Percentiles rank a stretch among this genome's conserved stretches.
phyloP scores from a whole-genome alignment of 2,888 invertebrate species.

The Meandrusa payeni region DNA sequence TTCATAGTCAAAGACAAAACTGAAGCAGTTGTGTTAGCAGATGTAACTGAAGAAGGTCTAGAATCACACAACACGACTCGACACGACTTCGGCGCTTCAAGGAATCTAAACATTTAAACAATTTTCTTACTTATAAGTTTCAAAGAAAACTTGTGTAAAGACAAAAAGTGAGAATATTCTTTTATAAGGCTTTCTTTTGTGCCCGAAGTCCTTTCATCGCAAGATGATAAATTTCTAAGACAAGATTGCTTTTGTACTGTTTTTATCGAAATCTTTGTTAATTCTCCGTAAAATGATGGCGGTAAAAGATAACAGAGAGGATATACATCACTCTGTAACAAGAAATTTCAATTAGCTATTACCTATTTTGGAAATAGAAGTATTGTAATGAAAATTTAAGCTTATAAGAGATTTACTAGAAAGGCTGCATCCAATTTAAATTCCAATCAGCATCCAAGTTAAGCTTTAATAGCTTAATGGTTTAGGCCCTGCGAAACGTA shows the following conservation, averaged over 20 bases:
- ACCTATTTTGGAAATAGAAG: slow-evolving; percentile 12
- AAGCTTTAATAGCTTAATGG: no score
- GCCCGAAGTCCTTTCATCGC: slow-evolving; percentile 4
- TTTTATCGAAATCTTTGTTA: slow-evolving; percentile 17
- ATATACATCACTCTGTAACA: slow-evolving; percentile 1
- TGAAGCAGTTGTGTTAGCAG: neutral
- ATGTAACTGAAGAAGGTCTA: slow-evolving; percentile 4
- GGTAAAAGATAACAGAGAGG: slow-evolving; percentile 1
- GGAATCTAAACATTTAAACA: slow-evolving; percentile 14
- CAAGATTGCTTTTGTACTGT: slow-evolving; percentile 16
- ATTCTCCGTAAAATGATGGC: slow-evolving; percentile 3
- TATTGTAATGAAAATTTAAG: no score
- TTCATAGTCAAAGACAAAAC: no score
- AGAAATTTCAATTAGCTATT: slow-evolving; percentile 3
- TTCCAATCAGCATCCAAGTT: no score
- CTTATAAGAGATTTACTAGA: no score
- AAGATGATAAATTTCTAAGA: slow-evolving; percentile 15
- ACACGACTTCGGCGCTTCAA: slow-evolving; percentile 14
- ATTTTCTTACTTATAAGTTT: slow-evolving; percentile 17
- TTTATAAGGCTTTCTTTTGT: slow-evolving; percentile 19
- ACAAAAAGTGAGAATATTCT: slow-evolving; percentile 18
- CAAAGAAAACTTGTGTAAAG: slow-evolving; percentile 14
- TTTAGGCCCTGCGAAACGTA: no score
- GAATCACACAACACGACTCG: slow-evolving; percentile 8
- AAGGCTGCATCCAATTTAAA: no score